Base-by-base conservation (phyloP, 2,113 vertebrate genomes). In the Apteryx mantelli region DNA sequence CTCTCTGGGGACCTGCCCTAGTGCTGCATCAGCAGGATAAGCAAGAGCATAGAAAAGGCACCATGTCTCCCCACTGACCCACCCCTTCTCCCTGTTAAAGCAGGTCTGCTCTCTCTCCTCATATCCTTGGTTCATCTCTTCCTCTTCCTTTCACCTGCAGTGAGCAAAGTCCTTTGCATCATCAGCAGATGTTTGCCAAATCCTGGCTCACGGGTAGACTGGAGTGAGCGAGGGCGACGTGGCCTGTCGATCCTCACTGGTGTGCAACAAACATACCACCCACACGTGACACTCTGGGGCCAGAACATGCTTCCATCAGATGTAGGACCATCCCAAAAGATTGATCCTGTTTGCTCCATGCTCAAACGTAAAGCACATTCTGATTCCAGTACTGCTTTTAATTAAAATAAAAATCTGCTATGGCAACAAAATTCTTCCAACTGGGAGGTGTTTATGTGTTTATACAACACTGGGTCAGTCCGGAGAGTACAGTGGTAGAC, bases 401-500 rank as follows among this genome's bases (percentile, higher is more conserved):
- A 82, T 34, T 5, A 64, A 58, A 80, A 52, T 8, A 32, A 50
- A 40, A 55, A 13, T 6, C 19, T 11, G 55, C 55, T 15, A 53
- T 0, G 5, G 60, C 48, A 75, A 38, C 65, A 88, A 70, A 19
- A 2, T 5, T 3, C 0, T 76, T 44, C 30, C 50, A 61, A 15
- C 38, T 61, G 44, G 38, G 61, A 86, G 77, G 42, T 55, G 36
- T 36, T 36, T 36, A 46, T 46, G 44, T 46, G 44, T 46, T 16
- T 46, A 46, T 28, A 10, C 10, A 21, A 6, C n/a, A 40, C 36
- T 0, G 28, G 32, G 22, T 60, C 10, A 1, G 18, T 50, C 21
- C n/a, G 0, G 0, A 64, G 60, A 2, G 0, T 19, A 46, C 60
- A 16, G 19, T 5, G 53, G 26, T 0, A 5, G 81, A 36, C 56